phyloP scores from a whole-genome alignment of 2,888 invertebrate genomes.

The Latheticus oryzae region DNA sequence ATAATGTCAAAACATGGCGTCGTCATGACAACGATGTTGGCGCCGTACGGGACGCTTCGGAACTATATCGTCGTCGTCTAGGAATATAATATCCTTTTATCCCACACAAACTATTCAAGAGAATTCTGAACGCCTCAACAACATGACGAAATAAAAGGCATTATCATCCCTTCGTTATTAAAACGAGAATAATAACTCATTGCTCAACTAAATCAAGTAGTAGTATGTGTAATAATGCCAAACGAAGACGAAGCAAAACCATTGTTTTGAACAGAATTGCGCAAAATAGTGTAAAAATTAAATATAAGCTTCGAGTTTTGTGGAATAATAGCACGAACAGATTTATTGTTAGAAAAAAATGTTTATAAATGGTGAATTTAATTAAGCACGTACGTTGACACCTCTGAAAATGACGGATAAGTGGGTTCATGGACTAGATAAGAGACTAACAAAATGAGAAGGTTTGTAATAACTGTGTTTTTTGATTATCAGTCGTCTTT shows the following conservation, averaged over 20 bases:
- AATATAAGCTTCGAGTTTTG: slow-evolving; percentile 22
- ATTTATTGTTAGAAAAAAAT: slow-evolving; percentile 22
- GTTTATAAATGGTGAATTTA: slow-evolving; percentile 24
- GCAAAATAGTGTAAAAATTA: slow-evolving; percentile 18
- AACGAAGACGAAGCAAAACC: slow-evolving; percentile 16
- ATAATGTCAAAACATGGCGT: slow-evolving; percentile 62
- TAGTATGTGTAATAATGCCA: slow-evolving; percentile 19
- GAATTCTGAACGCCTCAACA: slow-evolving; percentile 32
- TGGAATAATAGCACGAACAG: slow-evolving; percentile 25
- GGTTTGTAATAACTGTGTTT: no score
- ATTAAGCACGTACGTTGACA: slow-evolving; percentile 31
- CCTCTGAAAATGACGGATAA: slow-evolving; percentile 14
- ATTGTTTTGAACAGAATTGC: slow-evolving; percentile 10
- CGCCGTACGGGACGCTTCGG: slow-evolving; percentile 52
- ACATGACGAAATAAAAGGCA: slow-evolving; percentile 29
- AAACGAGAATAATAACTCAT: slow-evolving; percentile 28
- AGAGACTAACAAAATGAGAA: no score
- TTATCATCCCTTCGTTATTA: slow-evolving; percentile 35
- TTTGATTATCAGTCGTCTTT: no score
- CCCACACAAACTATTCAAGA: slow-evolving; percentile 32
- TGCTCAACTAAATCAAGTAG: slow-evolving; percentile 16
- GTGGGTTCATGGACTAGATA: slow-evolving; percentile 29
- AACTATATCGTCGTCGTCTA: slow-evolving; percentile 35
- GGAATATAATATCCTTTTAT: slow-evolving; percentile 34
- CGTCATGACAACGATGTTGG: slow-evolving; percentile 58